Base-by-base conservation (phyloP, 2,113 vertebrate genomes). In the Cephalopholis sonnerati region DNA sequence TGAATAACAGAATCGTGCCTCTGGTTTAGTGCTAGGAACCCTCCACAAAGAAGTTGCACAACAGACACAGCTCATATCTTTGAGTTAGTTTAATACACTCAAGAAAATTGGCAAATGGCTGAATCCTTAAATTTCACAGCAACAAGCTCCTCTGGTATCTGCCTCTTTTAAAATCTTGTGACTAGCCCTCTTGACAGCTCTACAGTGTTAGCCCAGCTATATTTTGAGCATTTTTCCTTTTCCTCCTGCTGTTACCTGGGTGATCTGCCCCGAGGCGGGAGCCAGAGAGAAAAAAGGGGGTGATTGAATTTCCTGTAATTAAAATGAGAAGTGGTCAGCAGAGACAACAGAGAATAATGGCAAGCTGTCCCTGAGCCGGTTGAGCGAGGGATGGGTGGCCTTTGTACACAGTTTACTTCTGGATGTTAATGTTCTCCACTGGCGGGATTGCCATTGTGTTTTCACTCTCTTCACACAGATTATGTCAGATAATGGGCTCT, bases 251-350 rank as follows among this genome's bases (percentile, higher is more conserved):
- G 94, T 95, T 91, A 90, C 95, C 92, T 71, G 72, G 94, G 94
- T 79, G 93, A 95, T 91, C 77, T 77, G 86, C 86, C 89, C 76
- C 5, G n/a, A 84, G 69, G 66, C 39, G 7, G 76, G 46, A 75
- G 54, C 61, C 69, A 51, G 64, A 75, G 83, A 62, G 67, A 64
- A 73, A 74, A 77, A 63, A 15, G 15, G 70, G 70, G 77, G 74
- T 74, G 91, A 94, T 94, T 94, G 89, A 90, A 92, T 94, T 95
- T 94, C 90, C 82, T 90, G 87, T 93, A 91, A 94, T 92, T 93
- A 92, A 93, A 93, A 92, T 90, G 90, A 93, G 85, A 89, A 85
- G 83, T 54, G 84, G 72, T 54, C n/a, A 4, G 68, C 70, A 89
- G 78, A 92, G 90, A 87, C 82, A 82, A 86, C 65, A 41, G 78